Base-by-base conservation (phyloP, 1,140 invertebrate genomes). In the Meloidogyne floridensis region DNA sequence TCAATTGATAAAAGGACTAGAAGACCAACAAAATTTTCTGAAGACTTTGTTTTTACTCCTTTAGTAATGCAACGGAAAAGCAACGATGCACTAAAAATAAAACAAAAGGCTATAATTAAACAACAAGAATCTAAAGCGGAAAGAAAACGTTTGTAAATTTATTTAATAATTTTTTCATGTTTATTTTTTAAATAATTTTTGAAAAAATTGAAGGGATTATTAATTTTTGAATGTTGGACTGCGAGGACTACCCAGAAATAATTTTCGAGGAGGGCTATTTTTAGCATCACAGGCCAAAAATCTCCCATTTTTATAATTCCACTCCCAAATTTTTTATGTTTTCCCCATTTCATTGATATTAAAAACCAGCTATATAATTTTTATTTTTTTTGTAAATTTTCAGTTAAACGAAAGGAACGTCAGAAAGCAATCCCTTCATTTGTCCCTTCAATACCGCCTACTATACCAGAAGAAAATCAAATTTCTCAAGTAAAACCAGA, bases 1-100 rank as follows among this genome's bases (percentile, higher is more conserved):
- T 10, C 65, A 32, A 13, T 10, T 79, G 32, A 32, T 32, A 51
- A 79, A 79, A 20, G 51, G 59, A 53, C 59, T 7, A 71, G 77
- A 32, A 69, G 77, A 42, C 77, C 77, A 18, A 42, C 65, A n/a
- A 18, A 13, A 51, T 71, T 32, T 15, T 72, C 65, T n/a, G 77
- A 71, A 42, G 77, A 79, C n/a, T 79, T 42, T 79, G 77, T 79
- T 42, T 79, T 65, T 43, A 32, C 18, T 72, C 77, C 56, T 0
- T 18, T 51, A 78, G 71, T 70, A 78, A n/a, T 53, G 3, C 75
- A 65, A n/a, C 18, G 56, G 47, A 15, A 56, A 18, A 13, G 8
- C 15, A 77, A 69, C 42, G n/a, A 15, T 11, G 69, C 53, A 77
- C 8, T 11, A 13, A 42, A 77, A 59, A 54, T 56, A 65, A 42